A percentile compares a stretch with the other conserved stretches of the same genome.
Evolutionary conservation across 2,888 invertebrate genomes (phyloP).

Genomic region (Drosophila fungiperda): DNA sequence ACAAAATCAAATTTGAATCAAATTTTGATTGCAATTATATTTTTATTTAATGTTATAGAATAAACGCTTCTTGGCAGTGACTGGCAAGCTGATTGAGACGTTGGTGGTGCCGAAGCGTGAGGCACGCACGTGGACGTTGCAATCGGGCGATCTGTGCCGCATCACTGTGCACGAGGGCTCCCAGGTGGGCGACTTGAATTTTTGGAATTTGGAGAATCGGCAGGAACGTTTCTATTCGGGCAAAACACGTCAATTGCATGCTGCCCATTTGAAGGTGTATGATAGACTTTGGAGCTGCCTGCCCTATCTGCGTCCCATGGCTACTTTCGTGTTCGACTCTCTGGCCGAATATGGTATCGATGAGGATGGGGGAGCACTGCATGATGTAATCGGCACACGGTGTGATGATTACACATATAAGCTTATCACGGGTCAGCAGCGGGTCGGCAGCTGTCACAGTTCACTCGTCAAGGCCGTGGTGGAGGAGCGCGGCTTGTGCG

Average conservation of each 20-base stretch:
- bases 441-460: slow-evolving; percentile 85
- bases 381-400: slow-evolving; percentile 86
- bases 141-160: slow-evolving; percentile 85
- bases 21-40: background rate
- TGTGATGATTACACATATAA: slow-evolving; percentile 86
- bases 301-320: slow-evolving; percentile 85
- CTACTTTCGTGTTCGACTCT: slow-evolving; percentile 86
- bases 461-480: slow-evolving; percentile 84
- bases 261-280: slow-evolving; percentile 85
- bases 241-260: slow-evolving; percentile 86
- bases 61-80: slow-evolving; percentile 78
- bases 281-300: slow-evolving; percentile 86
- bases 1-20: too few relatives aligned
- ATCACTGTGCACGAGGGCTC: slow-evolving; percentile 85
- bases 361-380: slow-evolving; percentile 85
- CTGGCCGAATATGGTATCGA: slow-evolving; percentile 85
- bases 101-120: slow-evolving; percentile 83
- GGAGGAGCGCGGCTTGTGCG: slow-evolving; percentile 83
- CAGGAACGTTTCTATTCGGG: slow-evolving; percentile 85
- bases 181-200: slow-evolving; percentile 86
- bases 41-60: slow-evolving; percentile 34
- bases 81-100: slow-evolving; percentile 77
- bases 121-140: slow-evolving; percentile 85
- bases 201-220: slow-evolving; percentile 85
- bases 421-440: slow-evolving; percentile 85